These are phyloP conservation scores for Coelinius sp. DNA, from an alignment of 2,888 invertebrate species.

Conservation along the genomic window DNA sequence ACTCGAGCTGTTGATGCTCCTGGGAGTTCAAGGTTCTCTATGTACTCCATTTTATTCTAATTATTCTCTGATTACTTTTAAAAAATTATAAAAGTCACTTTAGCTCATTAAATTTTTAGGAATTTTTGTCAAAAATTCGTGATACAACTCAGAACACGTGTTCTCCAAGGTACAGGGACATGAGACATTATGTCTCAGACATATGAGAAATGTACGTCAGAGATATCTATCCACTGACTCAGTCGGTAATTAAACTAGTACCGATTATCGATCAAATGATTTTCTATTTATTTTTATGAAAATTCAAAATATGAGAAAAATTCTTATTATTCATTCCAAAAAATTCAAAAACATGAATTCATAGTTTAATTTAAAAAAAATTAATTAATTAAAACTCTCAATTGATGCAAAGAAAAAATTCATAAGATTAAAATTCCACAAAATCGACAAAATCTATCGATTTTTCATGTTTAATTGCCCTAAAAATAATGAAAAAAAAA, in stretches of 20 bases:
- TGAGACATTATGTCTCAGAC: no score
- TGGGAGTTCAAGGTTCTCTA: background rate
- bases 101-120: background rate
- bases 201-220: background rate
- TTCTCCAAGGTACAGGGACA: background rate
- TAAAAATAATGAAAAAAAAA: no score
- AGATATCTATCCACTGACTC: background rate
- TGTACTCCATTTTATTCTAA: background rate
- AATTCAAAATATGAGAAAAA: no score
- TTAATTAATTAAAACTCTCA: no score
- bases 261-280: background rate
- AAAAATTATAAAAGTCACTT: background rate
- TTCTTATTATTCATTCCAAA: no score
- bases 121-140: background rate
- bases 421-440: no score
- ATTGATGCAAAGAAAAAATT: no score
- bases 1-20: conserved; percentile 1
- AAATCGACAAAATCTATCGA: no score
- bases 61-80: background rate
- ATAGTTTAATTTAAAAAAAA: no score
- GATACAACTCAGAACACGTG: background rate
- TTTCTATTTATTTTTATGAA: no score
- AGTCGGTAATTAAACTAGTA: background rate
- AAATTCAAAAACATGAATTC: no score
- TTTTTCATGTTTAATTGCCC: no score